Conservation (phyloP, 2,113 vertebrate genomes). For the Osmerus eperlanus region DNA sequence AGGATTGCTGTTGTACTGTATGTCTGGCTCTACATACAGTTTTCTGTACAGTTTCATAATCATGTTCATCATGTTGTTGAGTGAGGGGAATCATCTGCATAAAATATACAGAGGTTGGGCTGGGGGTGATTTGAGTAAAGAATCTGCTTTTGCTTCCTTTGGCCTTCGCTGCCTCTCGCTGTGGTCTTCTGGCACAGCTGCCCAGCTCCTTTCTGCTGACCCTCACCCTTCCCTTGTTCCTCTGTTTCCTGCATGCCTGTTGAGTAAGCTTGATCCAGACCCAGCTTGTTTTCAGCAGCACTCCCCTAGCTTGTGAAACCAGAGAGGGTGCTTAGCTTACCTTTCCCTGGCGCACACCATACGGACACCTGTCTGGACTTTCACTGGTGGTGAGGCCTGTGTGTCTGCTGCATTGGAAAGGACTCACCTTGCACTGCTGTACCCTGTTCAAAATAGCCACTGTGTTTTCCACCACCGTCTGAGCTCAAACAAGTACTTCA, state of each 20-base stretch:
- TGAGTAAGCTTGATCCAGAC: neutral
- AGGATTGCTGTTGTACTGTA: neutral
- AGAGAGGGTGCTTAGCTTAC: slow-evolving; percentile 21
- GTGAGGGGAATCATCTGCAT: neutral
- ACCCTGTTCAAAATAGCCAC: neutral
- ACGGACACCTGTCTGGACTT: neutral
- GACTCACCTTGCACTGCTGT: neutral
- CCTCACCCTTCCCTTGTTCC: slow-evolving; percentile 13
- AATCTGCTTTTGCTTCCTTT: neutral
- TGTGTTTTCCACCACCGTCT: too few species aligned
- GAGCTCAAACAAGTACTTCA: too few species aligned
- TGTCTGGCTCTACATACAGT: neutral
- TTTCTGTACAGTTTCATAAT: neutral
- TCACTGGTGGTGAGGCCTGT: neutral
- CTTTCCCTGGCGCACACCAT: neutral
- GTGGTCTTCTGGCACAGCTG: neutral
- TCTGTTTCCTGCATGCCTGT: slow-evolving; percentile 4
- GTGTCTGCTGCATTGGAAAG: neutral
- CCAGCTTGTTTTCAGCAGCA: neutral
- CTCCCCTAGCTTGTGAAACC: slow-evolving; percentile 1
- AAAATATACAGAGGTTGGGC: neutral
- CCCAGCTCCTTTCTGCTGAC: neutral
- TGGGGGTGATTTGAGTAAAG: neutral
- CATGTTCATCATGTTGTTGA: neutral
- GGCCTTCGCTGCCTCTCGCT: neutral